A percentile compares a stretch with the other conserved stretches of the same genome.
Evolutionary conservation across 2,797 vertebrate genomes (phyloP).

Genomic region (Nyctalus aviator): DNA sequence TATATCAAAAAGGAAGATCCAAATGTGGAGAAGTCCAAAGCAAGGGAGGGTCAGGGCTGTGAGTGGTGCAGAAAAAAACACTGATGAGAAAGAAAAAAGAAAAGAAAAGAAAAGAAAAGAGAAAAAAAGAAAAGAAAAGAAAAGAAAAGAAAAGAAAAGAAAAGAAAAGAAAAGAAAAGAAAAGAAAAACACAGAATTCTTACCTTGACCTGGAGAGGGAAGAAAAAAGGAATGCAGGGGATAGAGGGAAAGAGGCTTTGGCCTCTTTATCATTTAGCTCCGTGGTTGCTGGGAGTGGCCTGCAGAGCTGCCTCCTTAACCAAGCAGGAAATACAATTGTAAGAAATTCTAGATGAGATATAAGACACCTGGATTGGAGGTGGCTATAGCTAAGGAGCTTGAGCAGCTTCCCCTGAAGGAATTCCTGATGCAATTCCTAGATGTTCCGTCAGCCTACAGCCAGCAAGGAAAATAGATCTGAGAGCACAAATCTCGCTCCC

Average conservation of each 20-base stretch:
- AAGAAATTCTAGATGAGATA: not conserved
- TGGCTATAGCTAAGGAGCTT: not conserved
- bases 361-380: fast-evolving
- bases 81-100: too few relatives aligned
- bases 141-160: too few relatives aligned
- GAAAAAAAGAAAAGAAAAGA: not conserved
- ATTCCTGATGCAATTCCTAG: not conserved
- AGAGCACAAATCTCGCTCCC: not conserved
- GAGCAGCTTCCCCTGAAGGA: not conserved
- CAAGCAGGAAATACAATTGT: not conserved
- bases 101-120: fast-evolving
- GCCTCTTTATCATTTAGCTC: not conserved
- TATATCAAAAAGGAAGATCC: not conserved
- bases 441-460: not conserved
- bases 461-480: not conserved
- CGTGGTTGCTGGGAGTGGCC: fast-evolving
- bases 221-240: fast-evolving
- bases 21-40: not conserved
- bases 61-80: not conserved
- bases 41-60: not conserved
- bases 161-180: too few relatives aligned
- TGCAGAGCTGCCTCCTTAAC: too few relatives aligned
- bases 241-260: not conserved
- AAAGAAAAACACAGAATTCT: too few relatives aligned
- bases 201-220: not conserved